phyloP scores from a whole-genome alignment of 2,113 vertebrate genomes.

The Pachycephala philippinensis region DNA sequence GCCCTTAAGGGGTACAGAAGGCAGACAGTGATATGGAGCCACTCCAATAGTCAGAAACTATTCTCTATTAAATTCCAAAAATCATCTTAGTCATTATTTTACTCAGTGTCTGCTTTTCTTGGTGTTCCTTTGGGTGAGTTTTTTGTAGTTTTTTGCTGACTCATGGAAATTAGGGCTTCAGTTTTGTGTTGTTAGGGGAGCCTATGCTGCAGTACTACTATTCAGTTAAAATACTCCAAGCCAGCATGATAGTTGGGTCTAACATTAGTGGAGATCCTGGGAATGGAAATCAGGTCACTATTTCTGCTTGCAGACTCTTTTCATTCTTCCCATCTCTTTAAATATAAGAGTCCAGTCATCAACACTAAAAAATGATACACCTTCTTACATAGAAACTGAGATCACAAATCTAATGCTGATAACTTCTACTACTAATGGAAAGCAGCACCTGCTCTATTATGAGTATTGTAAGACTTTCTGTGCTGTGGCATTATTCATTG shows the following conservation, averaged over 20 bases:
- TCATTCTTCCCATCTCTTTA: neutral
- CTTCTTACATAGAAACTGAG: neutral
- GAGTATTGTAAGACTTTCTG: neutral
- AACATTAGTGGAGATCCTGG: neutral
- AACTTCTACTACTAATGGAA: neutral
- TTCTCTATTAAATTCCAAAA: neutral
- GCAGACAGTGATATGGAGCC: neutral
- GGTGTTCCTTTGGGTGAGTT: neutral
- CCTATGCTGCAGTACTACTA: neutral
- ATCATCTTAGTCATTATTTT: neutral
- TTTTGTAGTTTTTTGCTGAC: neutral
- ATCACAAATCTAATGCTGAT: neutral
- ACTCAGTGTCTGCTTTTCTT: neutral
- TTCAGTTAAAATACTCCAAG: neutral
- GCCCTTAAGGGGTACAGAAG: neutral
- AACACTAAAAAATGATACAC: neutral
- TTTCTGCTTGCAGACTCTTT: neutral
- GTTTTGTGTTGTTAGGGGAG: accelerated
- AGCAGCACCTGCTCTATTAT: neutral
- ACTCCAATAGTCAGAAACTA: neutral
- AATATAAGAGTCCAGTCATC: neutral
- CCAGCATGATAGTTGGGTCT: neutral
- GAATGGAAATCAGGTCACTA: neutral
- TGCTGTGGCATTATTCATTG: neutral
- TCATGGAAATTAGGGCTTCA: neutral